Percentiles rank a stretch among this genome's conserved stretches.
phyloP scores from a whole-genome alignment of 2,113 vertebrate genomes.

The Lontra canadensis region DNA sequence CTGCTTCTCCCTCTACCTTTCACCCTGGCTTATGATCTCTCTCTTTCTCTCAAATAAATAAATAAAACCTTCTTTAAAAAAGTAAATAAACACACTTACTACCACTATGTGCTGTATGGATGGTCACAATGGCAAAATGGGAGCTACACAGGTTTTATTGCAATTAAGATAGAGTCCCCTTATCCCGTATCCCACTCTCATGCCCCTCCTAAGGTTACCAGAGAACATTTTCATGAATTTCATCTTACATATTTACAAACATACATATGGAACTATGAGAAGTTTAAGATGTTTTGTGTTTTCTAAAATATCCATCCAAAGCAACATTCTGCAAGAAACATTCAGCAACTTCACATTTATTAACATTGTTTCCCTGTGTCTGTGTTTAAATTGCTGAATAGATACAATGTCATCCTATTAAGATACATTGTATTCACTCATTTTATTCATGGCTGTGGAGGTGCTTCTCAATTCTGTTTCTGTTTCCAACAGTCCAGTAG shows the following conservation, averaged over 20 bases:
- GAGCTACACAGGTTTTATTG: background rate
- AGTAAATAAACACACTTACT: background rate
- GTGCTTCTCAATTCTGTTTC: background rate
- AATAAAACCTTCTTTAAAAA: background rate
- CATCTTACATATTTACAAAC: background rate
- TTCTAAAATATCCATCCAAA: background rate
- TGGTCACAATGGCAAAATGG: background rate
- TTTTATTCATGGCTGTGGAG: background rate
- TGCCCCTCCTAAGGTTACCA: background rate
- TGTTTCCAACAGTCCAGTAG: background rate
- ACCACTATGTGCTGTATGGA: too few relatives aligned
- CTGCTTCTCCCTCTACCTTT: background rate
- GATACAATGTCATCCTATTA: background rate
- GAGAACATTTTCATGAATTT: background rate
- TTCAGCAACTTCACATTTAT: background rate
- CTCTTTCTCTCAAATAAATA: background rate
- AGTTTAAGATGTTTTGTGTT: background rate
- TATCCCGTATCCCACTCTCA: background rate
- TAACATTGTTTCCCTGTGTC: background rate
- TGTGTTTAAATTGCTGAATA: background rate
- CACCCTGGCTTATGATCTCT: background rate
- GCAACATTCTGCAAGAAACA: background rate
- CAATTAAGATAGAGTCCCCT: background rate
- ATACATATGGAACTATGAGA: background rate
- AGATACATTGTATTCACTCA: background rate